A percentile compares a stretch with the other conserved stretches of the same genome.
phyloP scores from a whole-genome alignment of 2,888 invertebrate species.

The Macrostomum cliftonense region DNA sequence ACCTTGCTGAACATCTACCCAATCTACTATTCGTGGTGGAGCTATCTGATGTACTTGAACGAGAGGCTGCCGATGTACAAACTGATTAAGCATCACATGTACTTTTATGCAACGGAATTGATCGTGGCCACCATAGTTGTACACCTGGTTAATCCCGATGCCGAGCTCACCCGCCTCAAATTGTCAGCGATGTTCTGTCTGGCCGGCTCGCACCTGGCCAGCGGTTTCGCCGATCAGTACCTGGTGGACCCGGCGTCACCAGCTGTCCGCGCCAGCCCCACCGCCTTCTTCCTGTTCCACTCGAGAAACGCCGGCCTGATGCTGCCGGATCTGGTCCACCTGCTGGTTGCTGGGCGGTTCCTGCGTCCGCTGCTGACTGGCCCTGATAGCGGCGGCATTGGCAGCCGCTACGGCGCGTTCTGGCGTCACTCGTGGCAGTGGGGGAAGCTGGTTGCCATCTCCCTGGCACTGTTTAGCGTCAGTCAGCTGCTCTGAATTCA shows the following conservation, averaged over 20 bases:
- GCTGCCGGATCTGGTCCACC: constrained; percentile 31
- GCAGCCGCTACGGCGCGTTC: too few species aligned
- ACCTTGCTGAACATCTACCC: constrained; percentile 29
- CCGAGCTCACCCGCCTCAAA: constrained; percentile 25
- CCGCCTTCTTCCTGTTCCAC: too few species aligned
- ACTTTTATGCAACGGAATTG: constrained; percentile 30
- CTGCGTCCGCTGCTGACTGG: constrained; percentile 17
- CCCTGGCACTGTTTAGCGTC: too few species aligned
- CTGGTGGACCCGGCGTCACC: too few species aligned
- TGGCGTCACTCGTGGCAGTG: too few species aligned
- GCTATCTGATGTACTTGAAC: constrained; percentile 31
- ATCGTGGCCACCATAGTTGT: constrained; percentile 25
- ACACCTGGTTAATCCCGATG: constrained; percentile 22
- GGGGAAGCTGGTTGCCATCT: too few species aligned
- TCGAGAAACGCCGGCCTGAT: constrained; percentile 27
- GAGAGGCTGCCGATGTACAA: constrained; percentile 24
- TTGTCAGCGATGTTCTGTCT: constrained; percentile 25
- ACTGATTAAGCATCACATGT: constrained; percentile 18
- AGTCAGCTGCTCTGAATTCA: too few species aligned
- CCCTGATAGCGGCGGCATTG: too few species aligned
- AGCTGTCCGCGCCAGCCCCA: too few species aligned
- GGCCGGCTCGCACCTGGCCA: constrained; percentile 24
- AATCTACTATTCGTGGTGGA: constrained; percentile 36
- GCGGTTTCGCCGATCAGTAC: too few species aligned
- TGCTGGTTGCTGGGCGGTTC: constrained; percentile 43